These are phyloP conservation scores for Picus viridis DNA, from an alignment of 2,797 vertebrate species.

Conservation along the genomic window DNA sequence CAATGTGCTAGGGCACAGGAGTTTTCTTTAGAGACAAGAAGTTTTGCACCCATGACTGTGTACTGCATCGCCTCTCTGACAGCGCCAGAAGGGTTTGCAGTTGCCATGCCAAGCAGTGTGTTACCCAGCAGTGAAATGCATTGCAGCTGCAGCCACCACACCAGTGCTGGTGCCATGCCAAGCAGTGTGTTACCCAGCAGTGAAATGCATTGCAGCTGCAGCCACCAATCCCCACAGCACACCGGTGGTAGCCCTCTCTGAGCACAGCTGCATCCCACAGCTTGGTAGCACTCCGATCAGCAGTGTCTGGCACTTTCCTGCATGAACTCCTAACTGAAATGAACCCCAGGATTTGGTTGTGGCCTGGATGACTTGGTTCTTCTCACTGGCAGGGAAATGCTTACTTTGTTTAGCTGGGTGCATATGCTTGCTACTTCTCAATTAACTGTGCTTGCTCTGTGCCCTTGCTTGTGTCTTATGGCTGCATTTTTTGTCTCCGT, in stretches of 20 bases:
- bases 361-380: not conserved
- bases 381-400: constrained; percentile 43
- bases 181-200: not conserved
- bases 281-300: not conserved
- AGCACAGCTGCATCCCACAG: not conserved
- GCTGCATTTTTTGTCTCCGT: constrained; percentile 89
- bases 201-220: not conserved
- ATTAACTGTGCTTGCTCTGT: constrained; percentile 76
- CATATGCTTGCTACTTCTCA: constrained; percentile 62
- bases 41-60: not conserved
- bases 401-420: constrained; percentile 60
- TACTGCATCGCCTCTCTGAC: not conserved
- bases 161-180: too few species aligned
- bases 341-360: not conserved
- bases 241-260: not conserved
- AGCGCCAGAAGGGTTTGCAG: not conserved
- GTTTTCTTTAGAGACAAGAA: not conserved
- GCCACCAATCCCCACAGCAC: too few species aligned
- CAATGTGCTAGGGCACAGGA: not conserved
- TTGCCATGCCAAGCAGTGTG: not conserved
- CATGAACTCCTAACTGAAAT: not conserved
- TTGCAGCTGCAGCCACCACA: not conserved
- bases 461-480: constrained; percentile 84
- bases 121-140: not conserved
- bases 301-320: not conserved